Base-by-base conservation (phyloP, 2,113 vertebrate genomes). In the Patagioenas fasciata region DNA sequence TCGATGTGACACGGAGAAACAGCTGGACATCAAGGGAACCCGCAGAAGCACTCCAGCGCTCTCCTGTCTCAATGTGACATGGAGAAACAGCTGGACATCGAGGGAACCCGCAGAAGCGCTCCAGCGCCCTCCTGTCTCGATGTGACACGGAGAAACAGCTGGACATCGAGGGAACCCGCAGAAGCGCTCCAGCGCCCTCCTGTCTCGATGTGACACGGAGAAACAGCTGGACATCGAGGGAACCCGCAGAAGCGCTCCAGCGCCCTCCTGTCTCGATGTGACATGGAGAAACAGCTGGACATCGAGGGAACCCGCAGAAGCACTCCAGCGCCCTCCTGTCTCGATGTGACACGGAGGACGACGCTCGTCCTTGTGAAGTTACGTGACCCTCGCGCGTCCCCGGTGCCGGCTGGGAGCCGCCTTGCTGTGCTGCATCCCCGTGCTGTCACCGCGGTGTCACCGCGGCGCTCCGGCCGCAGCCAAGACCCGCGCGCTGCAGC, bases 401-500 rank as follows among this genome's bases (percentile, higher is more conserved):
- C 2, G 1, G 8, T 10, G 61, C 29, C n/a, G 3, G 3, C 14
- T 9, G 11, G 38, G 48, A 44, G 18, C 3, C 6, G 24, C 24
- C 47, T 31, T 1, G 6, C 77, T 10, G 50, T 3, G 13, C 48
- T 50, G 31, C 11, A 6, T 21, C 23, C 40, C n/a, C 6, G 7
- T 2, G 31, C 72, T 53, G n/a, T n/a, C n/a, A n/a, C 48, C 15
- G 23, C 13, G 8, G 71, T 17, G 28, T 3, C 15, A 8, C 26
- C 8, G 34, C 9, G 12, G 6, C 11, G 44, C 32, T 17, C 18
- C 34, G 19, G 58, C 74, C 15, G 9, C 5, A 24, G 31, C 13
- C 2, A 11, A 20, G 54, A 42, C 19, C 29, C 18, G 36, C 3
- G 4, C 36, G 8, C 11, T 16, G 38, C 29, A 7, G 58, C 28